Conservation (phyloP, 2,888 invertebrate genomes). For the Eurois occulta region DNA sequence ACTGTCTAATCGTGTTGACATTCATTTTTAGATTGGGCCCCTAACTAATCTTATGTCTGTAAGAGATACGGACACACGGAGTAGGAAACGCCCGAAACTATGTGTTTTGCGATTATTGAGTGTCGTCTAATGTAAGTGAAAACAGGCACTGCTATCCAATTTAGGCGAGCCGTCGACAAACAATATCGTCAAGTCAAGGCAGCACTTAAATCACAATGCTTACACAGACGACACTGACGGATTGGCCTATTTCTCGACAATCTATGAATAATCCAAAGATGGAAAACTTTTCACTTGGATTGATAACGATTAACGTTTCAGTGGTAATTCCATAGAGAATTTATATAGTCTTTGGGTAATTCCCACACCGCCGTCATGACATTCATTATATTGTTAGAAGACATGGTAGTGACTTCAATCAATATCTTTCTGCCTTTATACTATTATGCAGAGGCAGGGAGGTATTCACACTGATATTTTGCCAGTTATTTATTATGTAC, state of each 20-base stretch:
- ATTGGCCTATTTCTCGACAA: slow-evolving; percentile 25
- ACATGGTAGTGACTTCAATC: neutral
- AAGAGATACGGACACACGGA: neutral
- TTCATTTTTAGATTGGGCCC: neutral
- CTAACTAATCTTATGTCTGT: neutral
- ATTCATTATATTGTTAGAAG: neutral
- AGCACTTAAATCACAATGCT: slow-evolving; percentile 47
- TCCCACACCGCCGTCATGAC: neutral
- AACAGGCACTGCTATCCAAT: neutral
- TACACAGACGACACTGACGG: slow-evolving; percentile 56
- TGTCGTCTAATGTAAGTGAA: neutral
- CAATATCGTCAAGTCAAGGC: slow-evolving; percentile 6
- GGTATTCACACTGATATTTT: neutral
- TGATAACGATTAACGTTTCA: slow-evolving; percentile 23
- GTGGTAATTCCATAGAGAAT: neutral
- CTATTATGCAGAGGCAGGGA: neutral
- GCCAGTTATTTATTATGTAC: too few relatives aligned
- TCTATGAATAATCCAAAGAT: neutral
- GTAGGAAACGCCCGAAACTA: neutral
- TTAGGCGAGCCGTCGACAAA: neutral
- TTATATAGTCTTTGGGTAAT: too few relatives aligned
- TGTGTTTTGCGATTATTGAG: neutral
- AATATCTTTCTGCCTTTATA: neutral
- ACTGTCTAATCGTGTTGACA: neutral
- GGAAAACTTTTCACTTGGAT: slow-evolving; percentile 46